Evolutionary conservation across 2,113 vertebrate species (phyloP), one percentile per base, ranked within the genome.

Genomic region (Coptodon rendalli): DNA sequence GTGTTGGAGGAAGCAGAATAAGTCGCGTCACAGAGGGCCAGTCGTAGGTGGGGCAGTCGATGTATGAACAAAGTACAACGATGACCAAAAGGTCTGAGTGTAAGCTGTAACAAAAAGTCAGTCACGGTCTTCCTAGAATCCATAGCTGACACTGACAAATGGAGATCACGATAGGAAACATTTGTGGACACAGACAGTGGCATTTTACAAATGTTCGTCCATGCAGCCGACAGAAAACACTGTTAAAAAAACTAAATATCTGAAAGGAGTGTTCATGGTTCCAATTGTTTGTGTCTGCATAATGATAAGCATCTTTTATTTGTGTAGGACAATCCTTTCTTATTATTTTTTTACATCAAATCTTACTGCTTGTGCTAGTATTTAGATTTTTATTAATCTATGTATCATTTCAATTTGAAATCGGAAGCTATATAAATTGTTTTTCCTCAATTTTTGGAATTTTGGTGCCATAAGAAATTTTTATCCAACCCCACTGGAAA

Each of bases 81-180:
- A 45, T 83, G 79, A 54, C 40, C 73, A 80, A 61, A 59, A 79
- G 81, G 34, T 45, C 52, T 84, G 36, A 86, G 16, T 82, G 29
- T 73, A 57, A 36, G 59, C 81, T 68, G 27, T 86, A 84, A 93
- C 81, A 85, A 89, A 91, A 76, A 61, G 78, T 61, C n/a, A 5
- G 16, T 83, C 80, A 79, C 66, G 2, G 78, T 89, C 88, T 85
- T 89, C 84, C 88, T 80, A 45, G 81, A 91, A 63, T 86, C 83
- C 83, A 73, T 14, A 8, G 82, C 82, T 85, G 91, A 94, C 91
- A 79, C 57, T 92, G 92, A 94, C 84, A 82, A 94, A 94, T 87
- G 81, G 81, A 82, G 85, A 89, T 92, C 88, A 68, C 81, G 16
- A 82, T 71, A 24, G 66, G 86, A 56, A 90, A 86, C 82, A 82